Evolutionary conservation across 2,888 invertebrate genomes (phyloP).

Genomic region (Allacma fusca): DNA sequence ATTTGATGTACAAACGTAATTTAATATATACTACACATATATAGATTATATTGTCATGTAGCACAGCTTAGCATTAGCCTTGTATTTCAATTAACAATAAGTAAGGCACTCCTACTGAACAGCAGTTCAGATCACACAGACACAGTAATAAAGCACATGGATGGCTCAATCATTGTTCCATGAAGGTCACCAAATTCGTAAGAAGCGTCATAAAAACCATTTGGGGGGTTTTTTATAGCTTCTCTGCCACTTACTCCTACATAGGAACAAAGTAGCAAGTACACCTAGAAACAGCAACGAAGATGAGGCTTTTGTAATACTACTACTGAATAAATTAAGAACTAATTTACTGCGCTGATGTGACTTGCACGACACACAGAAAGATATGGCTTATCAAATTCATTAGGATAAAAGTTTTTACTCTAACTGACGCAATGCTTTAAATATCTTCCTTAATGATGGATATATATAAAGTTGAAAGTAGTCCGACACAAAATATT

Average conservation of each 20-base stretch:
- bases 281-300: background rate
- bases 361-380: background rate
- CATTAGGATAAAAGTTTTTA: background rate
- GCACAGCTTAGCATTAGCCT: conserved; percentile 7
- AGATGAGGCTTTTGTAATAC: background rate
- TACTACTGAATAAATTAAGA: background rate
- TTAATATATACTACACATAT: background rate
- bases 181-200: conserved; percentile 34
- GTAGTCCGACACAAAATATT: background rate
- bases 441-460: background rate
- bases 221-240: background rate
- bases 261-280: background rate
- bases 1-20: background rate
- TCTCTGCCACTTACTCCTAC: background rate
- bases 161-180: conserved; percentile 37
- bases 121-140: background rate
- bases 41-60: background rate
- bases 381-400: background rate
- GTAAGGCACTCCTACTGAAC: background rate
- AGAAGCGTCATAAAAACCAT: conserved; percentile 2
- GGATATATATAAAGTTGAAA: background rate
- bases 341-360: background rate
- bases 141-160: conserved; percentile 9
- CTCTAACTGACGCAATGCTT: too few relatives aligned
- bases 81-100: conserved; percentile 31